Evolutionary conservation across 2,888 invertebrate genomes (phyloP).

Genomic region (Limenitis camilla): DNA sequence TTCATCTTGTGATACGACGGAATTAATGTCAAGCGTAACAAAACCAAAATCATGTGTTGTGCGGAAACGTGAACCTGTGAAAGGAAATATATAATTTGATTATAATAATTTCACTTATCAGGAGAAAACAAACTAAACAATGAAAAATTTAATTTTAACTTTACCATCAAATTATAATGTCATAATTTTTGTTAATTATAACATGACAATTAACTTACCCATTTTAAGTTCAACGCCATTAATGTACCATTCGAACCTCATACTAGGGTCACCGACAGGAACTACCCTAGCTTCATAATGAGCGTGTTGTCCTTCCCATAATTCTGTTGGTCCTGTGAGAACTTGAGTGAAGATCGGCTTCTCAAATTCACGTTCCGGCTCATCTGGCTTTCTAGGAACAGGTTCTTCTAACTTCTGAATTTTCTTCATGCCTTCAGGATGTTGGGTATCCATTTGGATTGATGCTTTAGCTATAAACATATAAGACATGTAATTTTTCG

Average conservation of each 20-base stretch:
- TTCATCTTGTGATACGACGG: slow-evolving; percentile 90
- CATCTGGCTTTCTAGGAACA: slow-evolving; percentile 78
- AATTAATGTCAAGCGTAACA: slow-evolving; percentile 92
- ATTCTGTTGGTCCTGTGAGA: slow-evolving; percentile 89
- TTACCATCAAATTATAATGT: background rate
- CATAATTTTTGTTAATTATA: background rate
- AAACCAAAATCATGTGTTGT: slow-evolving; percentile 95
- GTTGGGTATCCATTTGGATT: slow-evolving; percentile 91
- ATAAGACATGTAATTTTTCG: background rate
- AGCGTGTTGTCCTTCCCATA: slow-evolving; percentile 93
- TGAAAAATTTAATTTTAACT: background rate
- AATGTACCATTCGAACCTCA: slow-evolving; percentile 96
- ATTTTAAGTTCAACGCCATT: slow-evolving; percentile 94
- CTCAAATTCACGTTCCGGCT: slow-evolving; percentile 87
- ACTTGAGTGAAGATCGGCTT: slow-evolving; percentile 94
- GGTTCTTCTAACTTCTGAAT: slow-evolving; percentile 90
- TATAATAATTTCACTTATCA: background rate
- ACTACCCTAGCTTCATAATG: slow-evolving; percentile 94
- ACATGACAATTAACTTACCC: slow-evolving; percentile 70
- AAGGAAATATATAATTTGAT: slow-evolving; percentile 10
- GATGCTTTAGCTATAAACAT: slow-evolving; percentile 81
- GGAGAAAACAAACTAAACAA: no score
- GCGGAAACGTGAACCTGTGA: slow-evolving; percentile 86
- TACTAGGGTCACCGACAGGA: slow-evolving; percentile 93
- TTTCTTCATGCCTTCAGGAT: slow-evolving; percentile 93